phyloP scores from a whole-genome alignment of 2,888 invertebrate genomes.

The Dryobota labecula region DNA sequence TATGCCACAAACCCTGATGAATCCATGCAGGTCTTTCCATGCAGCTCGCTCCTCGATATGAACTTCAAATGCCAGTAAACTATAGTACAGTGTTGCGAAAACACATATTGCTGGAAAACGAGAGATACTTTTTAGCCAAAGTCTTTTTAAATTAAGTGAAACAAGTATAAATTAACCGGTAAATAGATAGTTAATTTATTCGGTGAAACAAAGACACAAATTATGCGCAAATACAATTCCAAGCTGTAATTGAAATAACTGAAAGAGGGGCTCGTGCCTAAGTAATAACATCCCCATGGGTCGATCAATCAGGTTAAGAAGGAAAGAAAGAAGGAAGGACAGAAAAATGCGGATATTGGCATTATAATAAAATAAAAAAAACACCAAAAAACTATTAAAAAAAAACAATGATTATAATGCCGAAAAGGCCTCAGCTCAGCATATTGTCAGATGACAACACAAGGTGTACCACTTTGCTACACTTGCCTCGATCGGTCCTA shows the following conservation, averaged over 20 bases:
- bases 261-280: neutral
- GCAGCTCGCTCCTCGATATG: conserved; percentile 19
- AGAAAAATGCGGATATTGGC: no score
- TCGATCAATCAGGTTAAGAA: neutral
- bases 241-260: neutral
- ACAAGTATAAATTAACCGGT: neutral
- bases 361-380: no score
- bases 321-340: no score
- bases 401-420: no score
- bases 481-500: no score
- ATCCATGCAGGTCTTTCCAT: conserved; percentile 46
- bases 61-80: conserved; percentile 24
- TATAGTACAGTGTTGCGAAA: conserved; percentile 56
- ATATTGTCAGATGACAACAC: no score
- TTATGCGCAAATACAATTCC: neutral
- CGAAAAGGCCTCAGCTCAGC: no score
- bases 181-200: neutral
- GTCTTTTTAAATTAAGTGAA: no score
- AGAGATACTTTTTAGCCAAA: no score
- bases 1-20: conserved; percentile 32
- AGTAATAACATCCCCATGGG: neutral
- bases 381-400: no score
- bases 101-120: conserved; percentile 58
- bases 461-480: no score
- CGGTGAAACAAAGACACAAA: no score